Evolutionary conservation across 2,113 vertebrate species (phyloP), one percentile per base, ranked within the genome.

Genomic region (Pipa parva): DNA sequence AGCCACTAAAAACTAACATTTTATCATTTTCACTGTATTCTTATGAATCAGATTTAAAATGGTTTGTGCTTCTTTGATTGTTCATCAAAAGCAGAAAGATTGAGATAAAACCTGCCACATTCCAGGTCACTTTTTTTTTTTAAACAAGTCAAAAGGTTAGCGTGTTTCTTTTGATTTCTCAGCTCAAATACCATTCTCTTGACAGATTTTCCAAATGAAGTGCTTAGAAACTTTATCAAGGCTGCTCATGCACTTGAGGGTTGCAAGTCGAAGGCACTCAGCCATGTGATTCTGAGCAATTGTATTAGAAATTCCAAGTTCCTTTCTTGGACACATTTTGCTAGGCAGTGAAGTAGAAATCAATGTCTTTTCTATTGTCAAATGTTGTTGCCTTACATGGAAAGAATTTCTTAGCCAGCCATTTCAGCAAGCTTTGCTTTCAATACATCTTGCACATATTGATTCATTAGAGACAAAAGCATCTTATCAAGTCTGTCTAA

Each of bases 271-370:
- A 49, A 20, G 46, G 46, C 20, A 49, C 18, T 24, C 46, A 49
- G 18, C 46, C 46, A 49, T 49, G 46, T 22, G 46, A 49, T 49
- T 49, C 46, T 7, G 46, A 49, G 46, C 46, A 49, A 49, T 49
- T 49, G 46, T 24, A 49, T 49, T 24, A 24, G 18, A 24, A 49
- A 49, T 49, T 24, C 18, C 46, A 49, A 21, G 21, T 3, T 21
- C 46, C 46, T 49, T 49, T 49, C 46, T 49, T 49, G 18, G 46
- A 49, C 46, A 49, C 21, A 24, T 24, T 42, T 21, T 49, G 46
- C 21, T 22, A 20, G 46, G 21, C 46, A 49, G 46, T 49, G 12
- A 8, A 22, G 15, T 22, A 22, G 29, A 58, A 10, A 58, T 58
- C 21, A 59, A 59, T 22, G 22, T 25, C 56, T 25, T 49, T 42